These are phyloP conservation scores for Gymnocypris eckloni DNA, from an alignment of 2,797 vertebrate genomes.

Conservation along the genomic window DNA sequence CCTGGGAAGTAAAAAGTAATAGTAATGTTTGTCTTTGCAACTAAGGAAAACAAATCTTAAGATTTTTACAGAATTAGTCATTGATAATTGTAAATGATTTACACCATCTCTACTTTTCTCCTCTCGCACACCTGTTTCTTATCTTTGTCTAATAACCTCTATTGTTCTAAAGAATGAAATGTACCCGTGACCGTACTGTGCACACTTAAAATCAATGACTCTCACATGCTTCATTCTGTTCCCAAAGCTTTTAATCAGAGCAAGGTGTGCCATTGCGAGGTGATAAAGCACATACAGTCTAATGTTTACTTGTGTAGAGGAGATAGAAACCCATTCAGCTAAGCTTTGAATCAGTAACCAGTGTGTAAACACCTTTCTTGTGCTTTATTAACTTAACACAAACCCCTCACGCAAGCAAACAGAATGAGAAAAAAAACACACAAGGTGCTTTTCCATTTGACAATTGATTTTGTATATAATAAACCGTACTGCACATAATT, in stretches of 20 bases:
- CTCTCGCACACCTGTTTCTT: constrained; percentile 35
- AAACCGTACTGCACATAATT: neutral
- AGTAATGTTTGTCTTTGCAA: neutral
- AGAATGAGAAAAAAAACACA: constrained; percentile 45
- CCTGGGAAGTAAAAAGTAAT: neutral
- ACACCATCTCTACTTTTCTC: constrained; percentile 32
- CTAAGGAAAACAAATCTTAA: neutral
- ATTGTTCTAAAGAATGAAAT: constrained; percentile 56
- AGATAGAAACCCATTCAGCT: constrained; percentile 56
- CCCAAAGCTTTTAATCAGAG: constrained; percentile 52
- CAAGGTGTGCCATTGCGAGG: constrained; percentile 53
- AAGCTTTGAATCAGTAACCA: constrained; percentile 65
- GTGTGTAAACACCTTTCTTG: constrained; percentile 61
- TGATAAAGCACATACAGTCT: constrained; percentile 57
- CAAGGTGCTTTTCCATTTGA: constrained; percentile 33
- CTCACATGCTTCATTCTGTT: constrained; percentile 35
- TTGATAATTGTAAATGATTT: constrained; percentile 41
- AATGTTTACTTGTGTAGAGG: constrained; percentile 62
- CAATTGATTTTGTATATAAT: constrained; percentile 8
- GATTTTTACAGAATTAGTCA: neutral
- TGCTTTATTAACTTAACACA: constrained; percentile 61
- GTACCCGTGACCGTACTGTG: constrained; percentile 39
- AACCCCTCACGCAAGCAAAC: constrained; percentile 49
- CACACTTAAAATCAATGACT: constrained; percentile 39
- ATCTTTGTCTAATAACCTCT: constrained; percentile 46